Conservation (phyloP, 2,113 vertebrate species). For the Pandion haliaetus region DNA sequence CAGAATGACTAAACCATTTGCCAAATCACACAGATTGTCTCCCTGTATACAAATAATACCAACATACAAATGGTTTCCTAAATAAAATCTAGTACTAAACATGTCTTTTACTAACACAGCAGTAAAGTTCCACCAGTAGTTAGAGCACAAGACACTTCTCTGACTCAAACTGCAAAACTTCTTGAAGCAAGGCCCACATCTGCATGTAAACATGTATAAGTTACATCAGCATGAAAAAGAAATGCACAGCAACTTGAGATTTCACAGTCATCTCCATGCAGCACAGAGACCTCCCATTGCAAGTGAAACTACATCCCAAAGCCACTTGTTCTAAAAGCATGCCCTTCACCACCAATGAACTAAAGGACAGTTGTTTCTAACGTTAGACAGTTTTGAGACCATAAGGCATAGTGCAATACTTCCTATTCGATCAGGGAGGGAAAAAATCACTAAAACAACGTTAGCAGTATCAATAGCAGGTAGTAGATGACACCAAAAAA, state of each 20-base stretch:
- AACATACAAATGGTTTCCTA: not conserved
- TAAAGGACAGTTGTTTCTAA: not conserved
- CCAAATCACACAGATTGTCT: slow-evolving; percentile 18
- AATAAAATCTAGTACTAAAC: not conserved
- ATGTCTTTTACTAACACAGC: not conserved
- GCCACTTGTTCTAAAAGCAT: not conserved
- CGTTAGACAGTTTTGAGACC: not conserved
- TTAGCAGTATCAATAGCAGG: not conserved
- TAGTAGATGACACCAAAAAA: not conserved
- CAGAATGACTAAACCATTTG: not conserved
- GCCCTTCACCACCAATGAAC: not conserved
- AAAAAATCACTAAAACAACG: not conserved
- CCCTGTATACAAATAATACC: slow-evolving; percentile 40
- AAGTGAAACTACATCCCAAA: not conserved
- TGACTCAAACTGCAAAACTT: not conserved
- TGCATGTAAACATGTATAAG: not conserved
- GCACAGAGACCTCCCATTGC: not conserved
- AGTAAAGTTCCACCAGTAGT: not conserved
- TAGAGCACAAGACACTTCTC: not conserved
- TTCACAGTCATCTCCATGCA: not conserved
- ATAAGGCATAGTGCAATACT: fast-evolving
- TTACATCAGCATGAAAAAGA: not conserved
- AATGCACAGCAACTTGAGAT: not conserved
- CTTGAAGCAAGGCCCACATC: not conserved
- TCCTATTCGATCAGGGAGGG: not conserved